A percentile compares a stretch with the other conserved stretches of the same genome.
These are phyloP conservation scores for Cantharis rustica DNA, from an alignment of 2,888 invertebrate genomes.

Conservation along the genomic window DNA sequence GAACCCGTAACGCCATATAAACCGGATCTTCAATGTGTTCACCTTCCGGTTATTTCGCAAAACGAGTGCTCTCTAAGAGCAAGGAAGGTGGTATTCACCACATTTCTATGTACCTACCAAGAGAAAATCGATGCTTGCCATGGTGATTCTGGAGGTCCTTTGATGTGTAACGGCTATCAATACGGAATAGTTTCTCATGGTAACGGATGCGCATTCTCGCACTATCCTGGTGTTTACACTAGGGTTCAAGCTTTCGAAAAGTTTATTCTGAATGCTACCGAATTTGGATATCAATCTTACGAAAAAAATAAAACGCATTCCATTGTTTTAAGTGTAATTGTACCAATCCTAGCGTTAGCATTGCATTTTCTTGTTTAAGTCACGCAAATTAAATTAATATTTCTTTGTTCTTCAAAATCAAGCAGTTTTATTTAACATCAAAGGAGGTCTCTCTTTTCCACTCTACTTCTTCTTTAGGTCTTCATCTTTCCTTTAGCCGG, in stretches of 20 bases:
- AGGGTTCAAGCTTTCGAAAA: background rate
- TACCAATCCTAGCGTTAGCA: background rate
- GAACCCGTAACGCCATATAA: background rate
- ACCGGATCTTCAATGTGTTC: background rate
- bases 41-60: background rate
- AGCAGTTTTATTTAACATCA: no score
- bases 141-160: conserved; percentile 13
- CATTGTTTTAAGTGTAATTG: background rate
- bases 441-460: no score
- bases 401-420: no score
- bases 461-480: no score
- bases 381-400: no score
- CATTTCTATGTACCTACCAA: background rate
- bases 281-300: rapidly evolving
- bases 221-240: background rate
- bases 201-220: background rate
- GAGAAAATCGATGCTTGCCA: background rate
- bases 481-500: no score
- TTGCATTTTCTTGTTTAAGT: background rate
- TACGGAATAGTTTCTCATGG: conserved; percentile 8
- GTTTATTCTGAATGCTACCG: background rate
- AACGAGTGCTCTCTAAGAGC: background rate
- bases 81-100: rapidly evolving
- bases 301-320: rapidly evolving
- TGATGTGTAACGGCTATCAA: conserved; percentile 11